Conservation (phyloP, 2,113 vertebrate species). For the Heterochromis multidens region DNA sequence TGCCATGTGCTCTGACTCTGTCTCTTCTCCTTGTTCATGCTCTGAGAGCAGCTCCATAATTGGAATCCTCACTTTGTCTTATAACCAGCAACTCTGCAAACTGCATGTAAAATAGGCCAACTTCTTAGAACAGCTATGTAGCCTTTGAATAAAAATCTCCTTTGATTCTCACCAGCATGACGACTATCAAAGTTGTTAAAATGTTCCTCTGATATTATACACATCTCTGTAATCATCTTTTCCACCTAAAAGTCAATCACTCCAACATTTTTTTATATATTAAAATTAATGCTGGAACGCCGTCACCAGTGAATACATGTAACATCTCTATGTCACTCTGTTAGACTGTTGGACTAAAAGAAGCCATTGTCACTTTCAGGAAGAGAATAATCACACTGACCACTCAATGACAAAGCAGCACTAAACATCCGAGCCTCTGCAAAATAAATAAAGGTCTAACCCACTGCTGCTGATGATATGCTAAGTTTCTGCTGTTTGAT, state of each 20-base stretch:
- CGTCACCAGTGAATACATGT: neutral
- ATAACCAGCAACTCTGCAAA: neutral
- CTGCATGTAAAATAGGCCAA: neutral
- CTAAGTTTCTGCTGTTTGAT: neutral
- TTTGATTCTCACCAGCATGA: neutral
- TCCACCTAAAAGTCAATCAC: neutral
- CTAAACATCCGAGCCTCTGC: neutral
- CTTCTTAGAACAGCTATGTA: neutral
- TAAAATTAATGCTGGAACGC: neutral
- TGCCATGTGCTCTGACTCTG: conserved; percentile 55
- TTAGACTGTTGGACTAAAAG: neutral
- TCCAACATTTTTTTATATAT: neutral
- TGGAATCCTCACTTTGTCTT: neutral
- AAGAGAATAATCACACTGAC: neutral
- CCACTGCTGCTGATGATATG: neutral
- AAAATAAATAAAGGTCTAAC: neutral
- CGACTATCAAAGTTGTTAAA: neutral
- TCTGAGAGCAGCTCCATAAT: neutral
- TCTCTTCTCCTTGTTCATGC: neutral
- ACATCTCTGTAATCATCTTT: neutral
- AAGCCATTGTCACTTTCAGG: neutral
- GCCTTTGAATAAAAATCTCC: neutral
- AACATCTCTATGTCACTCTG: neutral
- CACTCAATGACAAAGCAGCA: neutral
- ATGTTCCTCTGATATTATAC: neutral